A percentile compares a stretch with the other conserved stretches of the same genome.
Evolutionary conservation across 2,888 invertebrate species (phyloP).

Genomic region (Drosophila atripex): DNA sequence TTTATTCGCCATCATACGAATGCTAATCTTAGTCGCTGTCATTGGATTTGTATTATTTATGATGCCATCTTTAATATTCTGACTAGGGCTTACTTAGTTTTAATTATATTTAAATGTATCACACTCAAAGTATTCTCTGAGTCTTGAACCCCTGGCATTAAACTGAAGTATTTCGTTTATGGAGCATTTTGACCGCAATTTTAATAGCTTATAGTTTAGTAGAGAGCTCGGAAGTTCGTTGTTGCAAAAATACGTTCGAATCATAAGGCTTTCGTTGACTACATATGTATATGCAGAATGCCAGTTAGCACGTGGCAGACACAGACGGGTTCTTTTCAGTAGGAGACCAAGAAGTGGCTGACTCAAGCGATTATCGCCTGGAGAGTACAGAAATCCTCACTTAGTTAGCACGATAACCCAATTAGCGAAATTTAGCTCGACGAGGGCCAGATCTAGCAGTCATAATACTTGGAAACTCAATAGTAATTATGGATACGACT

Average conservation of each 20-base stretch:
- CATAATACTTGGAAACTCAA: constrained; percentile 39
- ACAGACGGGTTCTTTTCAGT: constrained; percentile 11
- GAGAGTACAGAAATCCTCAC: constrained; percentile 26
- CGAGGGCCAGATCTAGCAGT: constrained; percentile 26
- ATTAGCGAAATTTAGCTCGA: constrained; percentile 22
- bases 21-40: constrained; percentile 5
- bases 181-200: background rate
- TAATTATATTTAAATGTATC: constrained; percentile 3
- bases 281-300: constrained; percentile 31
- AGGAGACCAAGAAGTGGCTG: constrained; percentile 30
- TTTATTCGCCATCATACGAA: constrained; percentile 3
- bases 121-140: background rate
- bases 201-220: background rate
- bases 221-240: background rate
- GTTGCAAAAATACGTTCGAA: background rate
- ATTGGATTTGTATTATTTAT: background rate
- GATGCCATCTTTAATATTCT: background rate
- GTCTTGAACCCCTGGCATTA: background rate
- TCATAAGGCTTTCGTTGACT: constrained; percentile 13
- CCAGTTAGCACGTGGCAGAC: constrained; percentile 40
- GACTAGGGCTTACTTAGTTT: background rate
- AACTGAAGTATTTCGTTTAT: background rate
- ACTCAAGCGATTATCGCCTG: constrained; percentile 36
- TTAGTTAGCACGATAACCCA: constrained; percentile 43
- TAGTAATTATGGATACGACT: constrained; percentile 32